Evolutionary conservation across 2,797 vertebrate species (phyloP).

Genomic region (Loriculus beryllinus): DNA sequence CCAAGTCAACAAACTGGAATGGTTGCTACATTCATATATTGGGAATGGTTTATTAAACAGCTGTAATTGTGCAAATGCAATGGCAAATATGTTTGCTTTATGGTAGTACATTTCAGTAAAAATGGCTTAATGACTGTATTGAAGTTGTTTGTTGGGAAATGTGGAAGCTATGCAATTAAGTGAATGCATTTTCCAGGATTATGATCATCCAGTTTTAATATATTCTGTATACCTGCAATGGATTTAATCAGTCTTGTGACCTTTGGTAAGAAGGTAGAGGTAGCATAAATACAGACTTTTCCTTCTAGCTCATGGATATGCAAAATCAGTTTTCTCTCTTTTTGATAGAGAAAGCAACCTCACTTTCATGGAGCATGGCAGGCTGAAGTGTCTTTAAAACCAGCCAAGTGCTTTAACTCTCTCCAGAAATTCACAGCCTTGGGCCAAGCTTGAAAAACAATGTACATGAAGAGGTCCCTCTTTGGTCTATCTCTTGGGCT

Average conservation of each 20-base stretch:
- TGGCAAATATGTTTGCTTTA: neutral
- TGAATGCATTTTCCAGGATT: neutral
- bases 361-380: neutral
- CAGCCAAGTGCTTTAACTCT: neutral
- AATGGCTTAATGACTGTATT: neutral
- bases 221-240: neutral
- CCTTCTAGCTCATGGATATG: neutral
- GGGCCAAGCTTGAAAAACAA: neutral
- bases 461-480: accelerated
- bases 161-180: neutral
- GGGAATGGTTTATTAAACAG: neutral
- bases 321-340: neutral
- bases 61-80: neutral
- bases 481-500: neutral
- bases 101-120: neutral
- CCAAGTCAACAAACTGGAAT: neutral
- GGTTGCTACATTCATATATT: neutral
- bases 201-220: neutral
- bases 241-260: neutral
- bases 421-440: neutral
- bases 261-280: neutral
- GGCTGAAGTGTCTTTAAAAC: neutral
- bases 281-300: neutral
- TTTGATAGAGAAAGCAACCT: neutral
- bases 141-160: neutral